Conservation (phyloP, 2,797 vertebrate genomes). For the Australoheros facetus region DNA sequence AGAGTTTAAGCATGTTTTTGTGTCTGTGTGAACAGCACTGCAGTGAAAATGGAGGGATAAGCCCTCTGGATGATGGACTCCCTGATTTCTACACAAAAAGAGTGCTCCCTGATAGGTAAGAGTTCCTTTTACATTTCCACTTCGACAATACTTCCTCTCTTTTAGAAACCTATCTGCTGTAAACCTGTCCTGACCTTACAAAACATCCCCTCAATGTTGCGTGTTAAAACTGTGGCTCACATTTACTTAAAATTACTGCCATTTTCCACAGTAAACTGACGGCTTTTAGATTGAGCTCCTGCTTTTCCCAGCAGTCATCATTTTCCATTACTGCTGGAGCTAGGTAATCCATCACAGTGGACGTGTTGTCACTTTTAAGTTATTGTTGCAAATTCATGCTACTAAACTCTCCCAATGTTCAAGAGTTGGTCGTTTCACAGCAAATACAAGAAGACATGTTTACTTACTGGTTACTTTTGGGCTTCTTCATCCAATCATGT, state of each 20-base stretch:
- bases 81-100: slow-evolving; percentile 88
- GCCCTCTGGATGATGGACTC: slow-evolving; percentile 85
- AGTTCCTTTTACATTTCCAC: not conserved
- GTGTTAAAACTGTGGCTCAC: not conserved
- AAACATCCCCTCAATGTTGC: not conserved
- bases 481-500: not conserved
- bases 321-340: not conserved
- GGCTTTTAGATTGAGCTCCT: not conserved
- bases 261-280: not conserved
- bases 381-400: not conserved
- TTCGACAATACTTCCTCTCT: not conserved
- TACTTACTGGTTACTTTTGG: not conserved
- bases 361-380: not conserved
- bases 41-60: slow-evolving; percentile 84
- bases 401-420: not conserved
- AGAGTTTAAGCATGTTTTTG: slow-evolving; percentile 1
- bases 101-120: slow-evolving; percentile 85
- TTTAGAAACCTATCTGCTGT: not conserved
- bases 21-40: slow-evolving; percentile 66
- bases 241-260: not conserved
- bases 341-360: slow-evolving; percentile 8
- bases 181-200: not conserved
- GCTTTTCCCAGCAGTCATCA: not conserved
- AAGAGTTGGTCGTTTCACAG: not conserved
- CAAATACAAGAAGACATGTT: not conserved